Percentiles rank a stretch among this genome's conserved stretches.
Evolutionary conservation across 1,140 invertebrate species (phyloP).

Genomic region (Trichogramma pretiosum): DNA sequence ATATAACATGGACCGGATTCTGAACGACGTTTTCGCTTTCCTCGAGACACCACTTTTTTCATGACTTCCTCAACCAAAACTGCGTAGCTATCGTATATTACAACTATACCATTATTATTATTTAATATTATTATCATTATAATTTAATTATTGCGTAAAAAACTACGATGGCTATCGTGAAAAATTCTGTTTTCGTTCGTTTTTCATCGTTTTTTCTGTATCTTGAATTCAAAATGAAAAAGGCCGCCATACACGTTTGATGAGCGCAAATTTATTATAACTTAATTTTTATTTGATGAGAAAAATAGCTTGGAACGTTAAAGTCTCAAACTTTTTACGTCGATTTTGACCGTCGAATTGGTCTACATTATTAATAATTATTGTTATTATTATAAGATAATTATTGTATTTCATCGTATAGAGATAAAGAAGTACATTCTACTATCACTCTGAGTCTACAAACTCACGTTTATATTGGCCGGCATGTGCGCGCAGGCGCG

Average conservation of each 20-base stretch:
- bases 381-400: not conserved
- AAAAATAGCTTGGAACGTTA: not conserved
- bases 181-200: not conserved
- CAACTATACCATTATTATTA: not conserved
- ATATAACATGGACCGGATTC: too few relatives aligned
- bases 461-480: slow-evolving; percentile 10
- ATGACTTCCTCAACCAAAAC: too few relatives aligned
- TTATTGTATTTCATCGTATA: not conserved
- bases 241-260: not conserved
- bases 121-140: not conserved
- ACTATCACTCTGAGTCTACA: slow-evolving; percentile 5
- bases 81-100: too few relatives aligned
- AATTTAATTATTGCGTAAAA: slow-evolving; percentile 12
- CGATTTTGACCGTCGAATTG: not conserved
- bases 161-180: slow-evolving; percentile 7
- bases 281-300: not conserved
- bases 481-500: not conserved
- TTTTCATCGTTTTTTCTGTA: not conserved
- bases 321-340: not conserved
- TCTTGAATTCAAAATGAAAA: slow-evolving; percentile 2
- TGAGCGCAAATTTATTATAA: not conserved
- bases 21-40: too few relatives aligned
- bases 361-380: too few relatives aligned
- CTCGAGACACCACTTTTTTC: too few relatives aligned
- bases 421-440: slow-evolving; percentile 2